phyloP scores from a whole-genome alignment of 2,797 vertebrate species.

The Tapirus indicus region DNA sequence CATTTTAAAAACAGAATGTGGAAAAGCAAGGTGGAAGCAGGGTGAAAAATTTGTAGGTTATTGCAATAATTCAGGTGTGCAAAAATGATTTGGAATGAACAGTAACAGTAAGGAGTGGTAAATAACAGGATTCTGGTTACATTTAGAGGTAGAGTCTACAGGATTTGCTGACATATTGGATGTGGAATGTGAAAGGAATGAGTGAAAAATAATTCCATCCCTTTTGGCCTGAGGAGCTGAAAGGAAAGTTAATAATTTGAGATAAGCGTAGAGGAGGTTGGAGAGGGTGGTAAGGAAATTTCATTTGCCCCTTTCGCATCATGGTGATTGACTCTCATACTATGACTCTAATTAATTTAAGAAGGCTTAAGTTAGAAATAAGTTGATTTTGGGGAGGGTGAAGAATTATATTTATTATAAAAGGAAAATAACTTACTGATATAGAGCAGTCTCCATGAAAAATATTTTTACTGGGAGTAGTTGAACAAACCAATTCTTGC shows the following conservation, averaged over 20 bases:
- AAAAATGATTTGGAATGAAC: not conserved
- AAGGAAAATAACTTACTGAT: not conserved
- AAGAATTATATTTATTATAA: not conserved
- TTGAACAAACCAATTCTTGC: not conserved
- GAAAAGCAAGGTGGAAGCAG: not conserved
- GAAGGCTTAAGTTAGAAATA: not conserved
- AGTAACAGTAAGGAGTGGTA: not conserved
- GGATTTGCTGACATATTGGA: not conserved
- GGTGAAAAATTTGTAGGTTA: not conserved
- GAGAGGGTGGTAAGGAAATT: not conserved
- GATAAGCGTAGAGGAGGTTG: not conserved
- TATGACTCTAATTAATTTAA: not conserved
- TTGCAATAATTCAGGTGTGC: not conserved
- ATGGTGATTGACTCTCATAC: not conserved
- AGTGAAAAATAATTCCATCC: not conserved
- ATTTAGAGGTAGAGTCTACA: not conserved
- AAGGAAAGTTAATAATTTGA: not conserved
- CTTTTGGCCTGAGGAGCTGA: not conserved
- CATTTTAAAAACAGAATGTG: not conserved
- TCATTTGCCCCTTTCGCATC: not conserved
- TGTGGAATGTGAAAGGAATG: not conserved
- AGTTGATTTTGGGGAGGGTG: no score
- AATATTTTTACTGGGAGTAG: not conserved
- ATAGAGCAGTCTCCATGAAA: not conserved
- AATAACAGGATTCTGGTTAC: not conserved